phyloP scores from a whole-genome alignment of 2,113 vertebrate genomes.

The Cavia porcellus region DNA sequence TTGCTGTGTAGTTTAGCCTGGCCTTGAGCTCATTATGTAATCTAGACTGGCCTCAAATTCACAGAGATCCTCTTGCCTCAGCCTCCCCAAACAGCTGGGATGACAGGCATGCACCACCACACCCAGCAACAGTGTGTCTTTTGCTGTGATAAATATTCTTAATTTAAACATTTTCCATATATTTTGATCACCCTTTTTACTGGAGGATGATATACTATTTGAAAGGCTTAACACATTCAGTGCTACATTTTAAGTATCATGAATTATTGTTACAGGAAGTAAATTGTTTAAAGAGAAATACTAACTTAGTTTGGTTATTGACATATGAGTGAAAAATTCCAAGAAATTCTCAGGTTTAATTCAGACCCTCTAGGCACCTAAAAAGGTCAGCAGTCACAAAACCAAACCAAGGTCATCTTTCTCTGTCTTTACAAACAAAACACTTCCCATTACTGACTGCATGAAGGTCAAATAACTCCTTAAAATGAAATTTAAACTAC shows the following conservation, averaged over 20 bases:
- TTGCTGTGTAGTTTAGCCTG: background rate
- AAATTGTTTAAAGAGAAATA: constrained; percentile 28
- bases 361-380: background rate
- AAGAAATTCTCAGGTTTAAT: background rate
- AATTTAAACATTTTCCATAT: background rate
- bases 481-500: background rate
- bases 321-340: background rate
- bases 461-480: background rate
- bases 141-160: background rate
- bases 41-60: background rate
- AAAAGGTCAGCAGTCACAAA: background rate
- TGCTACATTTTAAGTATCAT: background rate
- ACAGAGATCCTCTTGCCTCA: background rate
- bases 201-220: background rate
- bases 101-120: background rate
- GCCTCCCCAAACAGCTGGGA: background rate
- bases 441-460: background rate
- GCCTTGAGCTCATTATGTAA: background rate
- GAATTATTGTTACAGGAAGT: background rate
- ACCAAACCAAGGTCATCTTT: background rate
- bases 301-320: background rate
- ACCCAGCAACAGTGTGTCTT: background rate
- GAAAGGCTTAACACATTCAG: background rate
- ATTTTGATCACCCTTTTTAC: background rate
- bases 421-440: background rate